phyloP scores from a whole-genome alignment of 2,888 invertebrate genomes.

The Tupiocoris notatus region DNA sequence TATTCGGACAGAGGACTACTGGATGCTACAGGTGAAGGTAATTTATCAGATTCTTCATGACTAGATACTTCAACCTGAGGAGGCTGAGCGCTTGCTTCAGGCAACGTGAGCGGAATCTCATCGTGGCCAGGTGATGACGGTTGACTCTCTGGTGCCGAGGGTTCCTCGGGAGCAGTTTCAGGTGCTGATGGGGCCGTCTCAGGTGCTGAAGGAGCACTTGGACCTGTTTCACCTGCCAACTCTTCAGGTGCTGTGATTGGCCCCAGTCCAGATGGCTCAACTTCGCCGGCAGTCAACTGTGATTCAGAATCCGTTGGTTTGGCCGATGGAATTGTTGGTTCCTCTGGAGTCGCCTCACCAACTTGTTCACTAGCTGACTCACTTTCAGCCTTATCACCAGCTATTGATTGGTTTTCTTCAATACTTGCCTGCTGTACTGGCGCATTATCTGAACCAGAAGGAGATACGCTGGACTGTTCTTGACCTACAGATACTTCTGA shows the following conservation, averaged over 20 bases:
- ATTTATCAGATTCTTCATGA: slow-evolving; percentile 33
- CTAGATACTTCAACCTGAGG: slow-evolving; percentile 35
- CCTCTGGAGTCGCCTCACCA: background rate
- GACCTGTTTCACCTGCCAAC: background rate
- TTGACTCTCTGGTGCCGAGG: slow-evolving; percentile 14
- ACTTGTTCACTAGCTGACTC: background rate
- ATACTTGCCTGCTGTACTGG: background rate
- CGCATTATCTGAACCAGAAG: background rate
- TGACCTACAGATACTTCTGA: background rate
- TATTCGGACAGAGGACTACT: slow-evolving; percentile 5
- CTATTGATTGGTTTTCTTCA: background rate
- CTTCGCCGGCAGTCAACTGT: background rate
- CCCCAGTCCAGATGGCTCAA: background rate
- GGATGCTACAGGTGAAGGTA: slow-evolving; percentile 5
- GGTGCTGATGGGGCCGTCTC: slow-evolving; percentile 18
- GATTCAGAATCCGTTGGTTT: slow-evolving; percentile 8
- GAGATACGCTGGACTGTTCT: background rate
- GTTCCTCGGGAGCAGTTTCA: slow-evolving; percentile 8
- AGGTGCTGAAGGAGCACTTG: slow-evolving; percentile 3
- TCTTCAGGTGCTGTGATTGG: slow-evolving; percentile 3
- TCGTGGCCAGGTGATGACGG: slow-evolving; percentile 2
- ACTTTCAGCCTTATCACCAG: background rate
- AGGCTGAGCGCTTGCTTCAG: background rate
- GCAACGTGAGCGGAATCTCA: background rate
- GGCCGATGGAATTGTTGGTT: background rate